Evolutionary conservation across 1,140 invertebrate genomes (phyloP), one percentile per base, ranked within the genome.

Genomic region (Cheumatopsyche charites): DNA sequence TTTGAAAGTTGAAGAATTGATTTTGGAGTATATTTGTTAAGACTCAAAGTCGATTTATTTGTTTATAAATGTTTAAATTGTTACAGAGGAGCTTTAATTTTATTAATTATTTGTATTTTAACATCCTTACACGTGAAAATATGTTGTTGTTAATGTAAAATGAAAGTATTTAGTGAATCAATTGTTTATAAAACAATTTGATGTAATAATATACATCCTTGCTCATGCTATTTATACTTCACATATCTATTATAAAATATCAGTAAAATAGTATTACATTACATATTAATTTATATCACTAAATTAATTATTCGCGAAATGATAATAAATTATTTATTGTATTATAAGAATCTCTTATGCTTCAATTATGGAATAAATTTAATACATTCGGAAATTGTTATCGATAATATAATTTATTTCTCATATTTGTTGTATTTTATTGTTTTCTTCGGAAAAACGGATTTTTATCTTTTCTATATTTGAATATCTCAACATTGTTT

Each of bases 181-280:
- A 13, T 47, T 52, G 47, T 52, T 52, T 52, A 6, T 52, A 52
- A 52, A 52, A 52, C 47, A 52, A 17, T 17, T 7, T 52, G 19
- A 17, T 52, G n/a, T 17, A 52, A n/a, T n/a, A n/a, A 52, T 17
- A 52, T 52, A 17, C 47, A 52, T 52, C 29, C 25, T 26, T 58
- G 55, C 55, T 58, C 55, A 58, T 58, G 21, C 21, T 7, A 58
- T 58, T 2, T 25, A 6, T 58, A 58, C 55, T 58, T 25, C 17
- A 58, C 55, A 58, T 58, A 58, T 58, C 55, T 58, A 58, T 58
- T 1, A 47, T 47, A 3, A 47, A 25, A 58, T 58, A 58, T 58
- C 55, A 58, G 21, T 58, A 58, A n/a, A n/a, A 58, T 58, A 58
- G 17, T 25, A 58, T 7, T 25, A 47, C 1, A 58, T 58, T 3